Evolutionary conservation across 2,888 invertebrate genomes (phyloP).

Genomic region (Lamproptera curius): DNA sequence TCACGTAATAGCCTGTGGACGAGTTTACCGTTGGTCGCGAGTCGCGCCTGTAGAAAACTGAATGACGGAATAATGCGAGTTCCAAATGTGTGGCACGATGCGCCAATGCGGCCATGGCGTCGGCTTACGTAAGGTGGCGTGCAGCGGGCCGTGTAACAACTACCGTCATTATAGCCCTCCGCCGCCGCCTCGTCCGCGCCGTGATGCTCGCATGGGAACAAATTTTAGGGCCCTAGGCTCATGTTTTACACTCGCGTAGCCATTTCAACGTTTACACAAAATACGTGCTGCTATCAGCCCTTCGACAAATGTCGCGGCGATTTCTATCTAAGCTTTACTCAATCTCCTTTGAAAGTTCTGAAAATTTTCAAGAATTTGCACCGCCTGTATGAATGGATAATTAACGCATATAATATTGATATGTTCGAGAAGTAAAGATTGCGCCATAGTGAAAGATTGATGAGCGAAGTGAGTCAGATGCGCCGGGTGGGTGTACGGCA

Average conservation of each 20-base stretch:
- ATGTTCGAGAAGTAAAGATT: too few species aligned
- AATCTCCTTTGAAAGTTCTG: neutral
- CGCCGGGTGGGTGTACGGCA: too few species aligned
- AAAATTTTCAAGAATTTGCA: neutral
- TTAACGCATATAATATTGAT: too few species aligned
- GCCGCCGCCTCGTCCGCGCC: conserved; percentile 28
- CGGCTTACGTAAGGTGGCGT: conserved; percentile 52
- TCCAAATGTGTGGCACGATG: conserved; percentile 17
- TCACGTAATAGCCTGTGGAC: neutral
- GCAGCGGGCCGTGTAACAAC: conserved; percentile 52
- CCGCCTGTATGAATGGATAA: neutral
- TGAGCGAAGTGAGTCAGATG: too few species aligned
- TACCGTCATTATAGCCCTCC: conserved; percentile 46
- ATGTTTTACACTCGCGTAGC: neutral
- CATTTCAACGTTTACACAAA: neutral
- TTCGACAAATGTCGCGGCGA: neutral
- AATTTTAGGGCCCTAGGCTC: conserved; percentile 6
- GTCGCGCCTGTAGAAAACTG: conserved; percentile 1
- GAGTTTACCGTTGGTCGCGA: too few species aligned
- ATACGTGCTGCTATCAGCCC: neutral
- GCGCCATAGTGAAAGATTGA: too few species aligned
- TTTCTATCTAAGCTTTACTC: neutral
- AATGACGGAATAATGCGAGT: conserved; percentile 1
- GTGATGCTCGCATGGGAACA: conserved; percentile 22
- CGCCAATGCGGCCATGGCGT: conserved; percentile 26